Conservation (phyloP, 2,888 invertebrate species). For the Eupeodes luniger region DNA sequence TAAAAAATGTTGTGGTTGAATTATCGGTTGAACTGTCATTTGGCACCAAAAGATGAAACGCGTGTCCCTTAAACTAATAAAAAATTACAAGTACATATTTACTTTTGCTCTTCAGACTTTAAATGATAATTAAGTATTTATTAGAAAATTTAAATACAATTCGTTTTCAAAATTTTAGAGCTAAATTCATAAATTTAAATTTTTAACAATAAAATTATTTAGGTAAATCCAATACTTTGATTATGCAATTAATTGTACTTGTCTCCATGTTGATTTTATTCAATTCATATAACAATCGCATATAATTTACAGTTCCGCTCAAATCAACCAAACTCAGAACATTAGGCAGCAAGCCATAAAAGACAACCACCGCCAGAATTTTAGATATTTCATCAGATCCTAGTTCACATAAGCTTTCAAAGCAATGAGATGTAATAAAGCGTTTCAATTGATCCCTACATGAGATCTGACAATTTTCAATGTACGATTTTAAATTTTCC, state of each 20-base stretch:
- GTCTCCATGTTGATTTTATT: constrained; percentile 80
- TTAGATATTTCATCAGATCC: constrained; percentile 78
- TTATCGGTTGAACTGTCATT: no score
- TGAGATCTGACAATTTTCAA: constrained; percentile 78
- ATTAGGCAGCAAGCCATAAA: constrained; percentile 81
- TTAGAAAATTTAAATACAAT: not conserved
- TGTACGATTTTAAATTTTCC: constrained; percentile 79
- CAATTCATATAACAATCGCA: constrained; percentile 81
- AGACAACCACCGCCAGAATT: constrained; percentile 81
- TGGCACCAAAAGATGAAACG: no score
- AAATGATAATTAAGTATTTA: constrained; percentile 19
- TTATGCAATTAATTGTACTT: constrained; percentile 80
- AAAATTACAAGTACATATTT: no score
- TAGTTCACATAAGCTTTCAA: constrained; percentile 56
- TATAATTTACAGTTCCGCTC: constrained; percentile 80
- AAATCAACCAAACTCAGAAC: constrained; percentile 81
- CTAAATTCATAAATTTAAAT: not conserved
- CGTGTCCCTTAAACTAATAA: no score
- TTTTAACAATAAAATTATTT: constrained; percentile 24
- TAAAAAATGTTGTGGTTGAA: no score
- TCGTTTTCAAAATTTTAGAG: not conserved
- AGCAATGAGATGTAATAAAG: constrained; percentile 79
- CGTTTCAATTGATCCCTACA: constrained; percentile 79
- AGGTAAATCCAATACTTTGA: constrained; percentile 78
- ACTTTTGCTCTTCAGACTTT: not conserved